These are phyloP conservation scores for Percina caprodes DNA, from an alignment of 2,113 vertebrate species.

Conservation along the genomic window DNA sequence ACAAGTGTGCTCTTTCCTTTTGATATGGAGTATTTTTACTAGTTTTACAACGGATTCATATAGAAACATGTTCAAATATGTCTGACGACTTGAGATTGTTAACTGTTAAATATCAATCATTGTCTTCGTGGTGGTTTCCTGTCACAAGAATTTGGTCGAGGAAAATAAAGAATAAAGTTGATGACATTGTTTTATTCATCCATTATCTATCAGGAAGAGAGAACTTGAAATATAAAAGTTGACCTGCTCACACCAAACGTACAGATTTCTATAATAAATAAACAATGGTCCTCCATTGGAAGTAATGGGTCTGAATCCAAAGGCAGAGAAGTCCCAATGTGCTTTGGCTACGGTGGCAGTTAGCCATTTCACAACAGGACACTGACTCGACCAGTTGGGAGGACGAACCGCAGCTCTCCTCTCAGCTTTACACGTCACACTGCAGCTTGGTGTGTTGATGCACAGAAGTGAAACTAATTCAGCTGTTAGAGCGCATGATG, in stretches of 20 bases:
- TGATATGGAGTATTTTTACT: not conserved
- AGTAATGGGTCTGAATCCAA: not conserved
- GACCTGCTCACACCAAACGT: conserved; percentile 12
- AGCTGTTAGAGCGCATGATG: not conserved
- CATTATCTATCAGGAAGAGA: conserved; percentile 25
- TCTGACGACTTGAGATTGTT: not conserved
- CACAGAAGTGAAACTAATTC: not conserved
- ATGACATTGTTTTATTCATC: conserved; percentile 45
- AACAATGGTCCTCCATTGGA: not conserved
- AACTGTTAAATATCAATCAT: not conserved
- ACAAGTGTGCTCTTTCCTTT: not conserved
- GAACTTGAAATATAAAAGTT: not conserved
- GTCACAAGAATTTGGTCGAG: not conserved
- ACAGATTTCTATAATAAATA: conserved; percentile 53
- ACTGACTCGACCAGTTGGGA: not conserved
- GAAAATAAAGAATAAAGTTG: conserved; percentile 10
- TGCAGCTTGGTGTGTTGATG: not conserved
- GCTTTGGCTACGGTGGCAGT: not conserved
- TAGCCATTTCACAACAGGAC: conserved; percentile 7
- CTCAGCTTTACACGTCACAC: not conserved
- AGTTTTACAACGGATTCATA: not conserved
- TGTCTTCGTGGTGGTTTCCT: not conserved
- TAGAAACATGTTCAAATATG: not conserved
- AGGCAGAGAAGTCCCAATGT: conserved; percentile 5
- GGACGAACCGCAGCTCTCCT: not conserved